Conservation (phyloP, 2,797 vertebrate genomes). For the Poeciliopsis paucimaculata region DNA sequence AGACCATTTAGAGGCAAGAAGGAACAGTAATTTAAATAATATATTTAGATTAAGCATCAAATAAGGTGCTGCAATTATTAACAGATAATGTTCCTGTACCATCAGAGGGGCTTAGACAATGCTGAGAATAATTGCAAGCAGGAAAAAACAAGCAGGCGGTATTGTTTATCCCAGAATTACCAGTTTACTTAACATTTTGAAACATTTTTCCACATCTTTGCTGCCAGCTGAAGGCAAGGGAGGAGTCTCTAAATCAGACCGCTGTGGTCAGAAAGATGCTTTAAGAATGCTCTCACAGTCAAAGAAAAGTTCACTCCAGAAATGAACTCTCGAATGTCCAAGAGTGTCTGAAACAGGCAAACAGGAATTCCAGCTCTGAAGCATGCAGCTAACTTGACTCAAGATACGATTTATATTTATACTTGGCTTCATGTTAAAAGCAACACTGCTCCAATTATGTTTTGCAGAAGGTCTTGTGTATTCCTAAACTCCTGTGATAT, state of each 20-base stretch:
- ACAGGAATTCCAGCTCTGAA: constrained; percentile 2
- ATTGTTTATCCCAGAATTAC: not conserved
- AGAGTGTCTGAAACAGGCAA: not conserved
- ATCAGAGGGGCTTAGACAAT: not conserved
- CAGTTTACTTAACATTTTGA: constrained; percentile 26
- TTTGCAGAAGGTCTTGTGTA: not conserved
- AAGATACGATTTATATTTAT: not conserved
- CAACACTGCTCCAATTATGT: not conserved
- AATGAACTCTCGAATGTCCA: constrained; percentile 24
- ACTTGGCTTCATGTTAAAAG: not conserved
- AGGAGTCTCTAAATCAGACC: constrained; percentile 50
- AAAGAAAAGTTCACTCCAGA: constrained; percentile 12
- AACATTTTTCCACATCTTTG: constrained; percentile 45
- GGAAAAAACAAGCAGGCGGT: not conserved
- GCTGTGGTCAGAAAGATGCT: constrained; percentile 51
- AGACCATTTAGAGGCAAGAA: not conserved
- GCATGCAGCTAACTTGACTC: not conserved
- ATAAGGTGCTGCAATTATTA: not conserved
- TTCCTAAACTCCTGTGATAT: not conserved
- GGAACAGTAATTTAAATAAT: not conserved
- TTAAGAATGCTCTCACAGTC: constrained; percentile 35
- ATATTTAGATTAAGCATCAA: not conserved
- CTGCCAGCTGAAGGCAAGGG: constrained; percentile 41
- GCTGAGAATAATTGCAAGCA: not conserved
- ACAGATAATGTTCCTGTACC: constrained; percentile 10